Evolutionary conservation across 2,797 vertebrate genomes (phyloP), one percentile per base, ranked within the genome.

Genomic region (Knipowitschia caucasica): DNA sequence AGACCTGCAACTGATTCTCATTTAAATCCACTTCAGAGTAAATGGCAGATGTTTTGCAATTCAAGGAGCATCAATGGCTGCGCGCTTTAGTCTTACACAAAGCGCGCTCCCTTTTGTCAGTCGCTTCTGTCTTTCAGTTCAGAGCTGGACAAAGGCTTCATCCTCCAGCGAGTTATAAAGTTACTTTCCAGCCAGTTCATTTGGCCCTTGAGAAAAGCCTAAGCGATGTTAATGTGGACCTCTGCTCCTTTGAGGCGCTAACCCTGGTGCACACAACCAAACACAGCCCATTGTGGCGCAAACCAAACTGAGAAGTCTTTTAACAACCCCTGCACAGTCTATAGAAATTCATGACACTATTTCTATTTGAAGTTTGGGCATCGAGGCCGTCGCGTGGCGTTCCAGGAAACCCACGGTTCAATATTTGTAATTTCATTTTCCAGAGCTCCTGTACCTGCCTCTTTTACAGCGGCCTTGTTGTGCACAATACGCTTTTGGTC

Each of bases 11-110:
- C 58, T 78, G 67, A 82, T 91, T 91, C 83, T 87, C 68, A 90
- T 89, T 91, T 75, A 89, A 91, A 91, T 89, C 68, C 39, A 78
- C 69, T 72, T 71, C 56, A 69, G 79, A 87, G 82, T 88, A 89
- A 89, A 90, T 89, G 89, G 86, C 91, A 92, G 91, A 91, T 92
- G 91, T 89, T 91, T 91, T 87, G 86, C 89, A 89, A 91, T 91
- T 91, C 81, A 91, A 86, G 87, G 80, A 81, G 85, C 84, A 88
- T 88, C 89, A 89, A 89, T 89, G 49, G 84, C 77, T 83, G 67
- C 78, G 87, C 79, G 84, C 87, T 88, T 86, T 78, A 82, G 82
- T 83, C 83, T 73, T 77, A 71, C 82, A 50, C 90, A 88, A 91
- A 91, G 82, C 72, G 86, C 73, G 68, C 56, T 34, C 56, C 57